Conservation (phyloP, 2,888 invertebrate species). For the Troides helena region DNA sequence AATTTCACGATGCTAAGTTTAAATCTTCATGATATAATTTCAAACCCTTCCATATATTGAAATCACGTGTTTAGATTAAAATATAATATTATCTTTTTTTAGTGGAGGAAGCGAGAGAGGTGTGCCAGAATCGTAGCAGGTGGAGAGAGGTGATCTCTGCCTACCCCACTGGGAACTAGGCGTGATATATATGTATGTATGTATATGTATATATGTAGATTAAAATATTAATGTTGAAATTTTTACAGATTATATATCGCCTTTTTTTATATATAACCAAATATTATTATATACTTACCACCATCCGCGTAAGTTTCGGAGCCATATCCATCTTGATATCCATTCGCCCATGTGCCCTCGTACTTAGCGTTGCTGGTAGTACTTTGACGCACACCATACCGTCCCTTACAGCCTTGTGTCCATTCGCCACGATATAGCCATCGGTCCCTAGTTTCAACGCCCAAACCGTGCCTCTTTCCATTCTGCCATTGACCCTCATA, state of each 20-base stretch:
- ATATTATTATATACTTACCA: slow-evolving; percentile 84
- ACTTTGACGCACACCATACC: slow-evolving; percentile 98
- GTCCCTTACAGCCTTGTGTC: slow-evolving; percentile 99
- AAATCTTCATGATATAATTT: slow-evolving; percentile 15
- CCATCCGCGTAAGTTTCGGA: slow-evolving; percentile 99
- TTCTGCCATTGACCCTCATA: slow-evolving; percentile 99
- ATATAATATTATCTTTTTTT: slow-evolving; percentile 39
- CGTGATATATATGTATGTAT: no score
- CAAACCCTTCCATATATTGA: slow-evolving; percentile 44
- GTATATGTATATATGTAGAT: slow-evolving; percentile 38
- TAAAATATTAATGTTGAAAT: slow-evolving; percentile 63
- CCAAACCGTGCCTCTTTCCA: slow-evolving; percentile 98
- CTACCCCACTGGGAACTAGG: no score
- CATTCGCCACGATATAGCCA: slow-evolving; percentile 99
- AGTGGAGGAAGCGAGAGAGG: no score
- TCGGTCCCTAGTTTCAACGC: slow-evolving; percentile 97
- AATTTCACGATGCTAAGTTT: slow-evolving; percentile 4
- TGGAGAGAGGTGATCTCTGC: no score
- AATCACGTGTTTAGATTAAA: slow-evolving; percentile 61
- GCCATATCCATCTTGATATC: slow-evolving; percentile 99
- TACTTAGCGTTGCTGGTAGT: slow-evolving; percentile 97
- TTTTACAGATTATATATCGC: slow-evolving; percentile 51
- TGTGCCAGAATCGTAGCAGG: no score
- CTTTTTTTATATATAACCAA: slow-evolving; percentile 40
- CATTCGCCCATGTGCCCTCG: slow-evolving; percentile 99